These are phyloP conservation scores for Noturus placidus DNA, from an alignment of 2,113 vertebrate species.

Conservation along the genomic window DNA sequence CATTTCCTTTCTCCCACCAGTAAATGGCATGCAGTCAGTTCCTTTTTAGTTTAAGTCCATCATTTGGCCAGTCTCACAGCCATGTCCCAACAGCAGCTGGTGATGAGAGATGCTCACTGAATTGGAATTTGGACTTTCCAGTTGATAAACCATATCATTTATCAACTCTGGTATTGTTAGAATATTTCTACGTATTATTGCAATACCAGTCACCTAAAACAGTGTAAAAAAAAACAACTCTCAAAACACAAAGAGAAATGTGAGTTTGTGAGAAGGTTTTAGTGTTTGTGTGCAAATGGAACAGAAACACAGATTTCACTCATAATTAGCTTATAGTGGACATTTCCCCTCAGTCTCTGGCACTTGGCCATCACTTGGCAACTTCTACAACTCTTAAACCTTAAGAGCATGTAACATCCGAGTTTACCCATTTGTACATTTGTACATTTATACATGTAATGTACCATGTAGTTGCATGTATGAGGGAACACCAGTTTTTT, in stretches of 20 bases:
- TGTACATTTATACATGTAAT: background rate
- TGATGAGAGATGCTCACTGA: conserved; percentile 4
- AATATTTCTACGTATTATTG: background rate
- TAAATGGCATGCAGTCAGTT: conserved; percentile 47
- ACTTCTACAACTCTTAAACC: background rate
- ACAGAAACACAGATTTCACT: background rate
- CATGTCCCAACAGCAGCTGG: conserved; percentile 34
- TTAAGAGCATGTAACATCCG: background rate
- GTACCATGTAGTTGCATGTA: background rate
- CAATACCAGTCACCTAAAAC: background rate
- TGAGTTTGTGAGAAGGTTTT: background rate
- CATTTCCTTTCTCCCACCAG: conserved; percentile 42
- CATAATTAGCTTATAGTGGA: background rate
- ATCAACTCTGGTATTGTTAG: background rate
- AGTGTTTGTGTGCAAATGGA: background rate
- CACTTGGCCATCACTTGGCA: background rate
- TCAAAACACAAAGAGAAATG: background rate
- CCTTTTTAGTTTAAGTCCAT: conserved; percentile 43
- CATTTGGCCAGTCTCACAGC: conserved; percentile 20
- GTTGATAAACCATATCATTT: background rate
- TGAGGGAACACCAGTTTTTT: background rate
- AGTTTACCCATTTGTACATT: background rate
- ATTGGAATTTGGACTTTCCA: conserved; percentile 28
- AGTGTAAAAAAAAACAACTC: background rate
- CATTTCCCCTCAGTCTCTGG: background rate